Conservation (phyloP, 2,113 vertebrate genomes). For the Gorsachius goisagi region DNA sequence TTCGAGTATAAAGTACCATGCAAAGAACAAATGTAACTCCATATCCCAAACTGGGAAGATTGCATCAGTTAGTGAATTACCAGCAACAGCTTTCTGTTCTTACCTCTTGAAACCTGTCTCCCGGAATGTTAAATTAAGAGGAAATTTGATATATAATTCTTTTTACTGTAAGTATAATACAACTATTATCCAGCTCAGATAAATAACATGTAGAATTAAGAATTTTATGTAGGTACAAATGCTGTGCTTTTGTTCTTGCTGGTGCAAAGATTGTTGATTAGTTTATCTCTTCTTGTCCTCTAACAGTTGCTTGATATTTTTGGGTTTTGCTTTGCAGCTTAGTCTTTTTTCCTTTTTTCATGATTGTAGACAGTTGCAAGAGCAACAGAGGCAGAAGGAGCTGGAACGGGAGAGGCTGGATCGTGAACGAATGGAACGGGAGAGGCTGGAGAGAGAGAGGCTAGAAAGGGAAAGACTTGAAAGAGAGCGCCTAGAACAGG, state of each 20-base stretch:
- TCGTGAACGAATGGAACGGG: slow-evolving; percentile 78
- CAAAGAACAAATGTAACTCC: slow-evolving; percentile 10
- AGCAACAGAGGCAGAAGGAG: slow-evolving; percentile 92
- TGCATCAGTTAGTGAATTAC: slow-evolving; percentile 8
- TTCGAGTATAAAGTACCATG: background rate
- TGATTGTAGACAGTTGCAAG: slow-evolving; percentile 87
- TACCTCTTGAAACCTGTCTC: background rate
- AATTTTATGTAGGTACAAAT: background rate
- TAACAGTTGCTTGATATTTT: background rate
- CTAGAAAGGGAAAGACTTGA: slow-evolving; percentile 81
- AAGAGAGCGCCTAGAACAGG: slow-evolving; percentile 79
- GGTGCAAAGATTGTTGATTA: background rate
- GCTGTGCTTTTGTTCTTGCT: background rate
- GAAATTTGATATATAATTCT: background rate
- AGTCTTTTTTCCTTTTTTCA: background rate
- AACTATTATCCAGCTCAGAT: background rate
- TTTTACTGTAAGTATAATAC: background rate
- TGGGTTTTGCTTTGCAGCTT: background rate
- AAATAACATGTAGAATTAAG: background rate
- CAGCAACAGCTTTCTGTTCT: background rate
- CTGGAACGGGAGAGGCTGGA: slow-evolving; percentile 80
- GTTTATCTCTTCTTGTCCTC: background rate
- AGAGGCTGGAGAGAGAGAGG: slow-evolving; percentile 81
- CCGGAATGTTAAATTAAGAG: background rate
- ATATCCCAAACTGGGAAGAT: slow-evolving; percentile 7